Conservation (phyloP, 2,888 invertebrate species). For the Torymus aiolomorphi region DNA sequence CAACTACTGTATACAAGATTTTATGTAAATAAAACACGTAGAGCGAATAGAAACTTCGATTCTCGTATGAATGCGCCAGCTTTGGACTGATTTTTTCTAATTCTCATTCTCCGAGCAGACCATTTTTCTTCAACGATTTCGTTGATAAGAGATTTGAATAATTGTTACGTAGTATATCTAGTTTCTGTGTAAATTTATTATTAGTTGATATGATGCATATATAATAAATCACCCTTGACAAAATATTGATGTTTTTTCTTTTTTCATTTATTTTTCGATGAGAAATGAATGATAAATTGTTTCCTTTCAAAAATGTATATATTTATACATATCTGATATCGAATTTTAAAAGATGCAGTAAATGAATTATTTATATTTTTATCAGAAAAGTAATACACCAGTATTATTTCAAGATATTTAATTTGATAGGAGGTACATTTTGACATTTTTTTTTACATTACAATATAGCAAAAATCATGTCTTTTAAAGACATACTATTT, state of each 20-base stretch:
- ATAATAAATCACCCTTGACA: conserved; percentile 64
- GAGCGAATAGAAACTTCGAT: conserved; percentile 52
- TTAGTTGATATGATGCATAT: conserved; percentile 66
- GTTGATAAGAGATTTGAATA: conserved; percentile 64
- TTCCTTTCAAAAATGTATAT: conserved; percentile 36
- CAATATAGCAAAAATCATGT: conserved; percentile 43
- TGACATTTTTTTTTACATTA: conserved; percentile 43
- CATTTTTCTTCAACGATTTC: conserved; percentile 51
- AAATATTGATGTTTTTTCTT: conserved; percentile 19
- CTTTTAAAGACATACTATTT: conserved; percentile 56
- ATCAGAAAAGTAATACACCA: conserved; percentile 14
- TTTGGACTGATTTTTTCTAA: conserved; percentile 59
- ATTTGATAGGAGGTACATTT: conserved; percentile 31
- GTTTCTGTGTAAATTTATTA: conserved; percentile 70
- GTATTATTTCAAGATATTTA: conserved; percentile 19
- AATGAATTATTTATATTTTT: conserved; percentile 37
- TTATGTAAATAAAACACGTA: conserved; percentile 57
- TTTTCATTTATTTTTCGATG: conserved; percentile 5
- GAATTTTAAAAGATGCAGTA: conserved; percentile 33
- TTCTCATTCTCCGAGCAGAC: conserved; percentile 55
- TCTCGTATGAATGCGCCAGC: conserved; percentile 53
- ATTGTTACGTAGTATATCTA: conserved; percentile 70
- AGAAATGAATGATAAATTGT: not conserved
- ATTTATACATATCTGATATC: conserved; percentile 29
- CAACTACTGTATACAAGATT: conserved; percentile 54